Evolutionary conservation across 35 echinoderm and acorn worm genomes (phyloP).

Genomic region (Antedon bifida): DNA sequence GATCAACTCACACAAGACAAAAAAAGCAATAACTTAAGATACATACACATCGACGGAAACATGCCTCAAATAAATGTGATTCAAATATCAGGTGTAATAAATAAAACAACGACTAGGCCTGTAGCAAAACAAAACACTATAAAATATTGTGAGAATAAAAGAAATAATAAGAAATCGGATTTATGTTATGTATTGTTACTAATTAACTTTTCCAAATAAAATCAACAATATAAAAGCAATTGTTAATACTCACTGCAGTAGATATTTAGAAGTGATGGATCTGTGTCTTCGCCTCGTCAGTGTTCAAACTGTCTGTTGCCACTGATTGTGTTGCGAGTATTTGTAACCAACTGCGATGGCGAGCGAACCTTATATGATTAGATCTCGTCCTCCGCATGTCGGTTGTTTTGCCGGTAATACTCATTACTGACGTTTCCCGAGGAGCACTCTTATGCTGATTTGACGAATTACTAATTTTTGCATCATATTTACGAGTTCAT

Average conservation of each 20-base stretch:
- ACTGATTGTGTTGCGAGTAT: background rate
- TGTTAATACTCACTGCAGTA: background rate
- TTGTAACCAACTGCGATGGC: background rate
- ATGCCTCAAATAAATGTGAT: no score
- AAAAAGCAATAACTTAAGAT: no score
- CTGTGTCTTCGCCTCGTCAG: background rate
- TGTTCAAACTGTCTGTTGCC: background rate
- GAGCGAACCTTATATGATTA: background rate
- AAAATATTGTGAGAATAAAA: no score
- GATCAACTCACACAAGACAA: no score
- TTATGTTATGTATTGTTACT: no score
- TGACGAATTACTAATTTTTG: background rate
- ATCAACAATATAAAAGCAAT: no score
- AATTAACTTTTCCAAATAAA: no score
- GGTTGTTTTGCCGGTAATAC: background rate
- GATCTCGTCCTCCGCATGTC: background rate
- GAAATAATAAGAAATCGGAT: no score
- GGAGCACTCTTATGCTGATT: background rate
- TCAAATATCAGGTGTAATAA: no score
- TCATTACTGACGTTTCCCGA: background rate
- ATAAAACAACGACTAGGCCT: no score
- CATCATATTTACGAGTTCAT: background rate
- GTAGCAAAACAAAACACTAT: no score
- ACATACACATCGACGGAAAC: no score
- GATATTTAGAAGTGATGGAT: background rate